These are phyloP conservation scores for Catostomus latipinnis DNA, from an alignment of 2,797 vertebrate species.

Conservation along the genomic window DNA sequence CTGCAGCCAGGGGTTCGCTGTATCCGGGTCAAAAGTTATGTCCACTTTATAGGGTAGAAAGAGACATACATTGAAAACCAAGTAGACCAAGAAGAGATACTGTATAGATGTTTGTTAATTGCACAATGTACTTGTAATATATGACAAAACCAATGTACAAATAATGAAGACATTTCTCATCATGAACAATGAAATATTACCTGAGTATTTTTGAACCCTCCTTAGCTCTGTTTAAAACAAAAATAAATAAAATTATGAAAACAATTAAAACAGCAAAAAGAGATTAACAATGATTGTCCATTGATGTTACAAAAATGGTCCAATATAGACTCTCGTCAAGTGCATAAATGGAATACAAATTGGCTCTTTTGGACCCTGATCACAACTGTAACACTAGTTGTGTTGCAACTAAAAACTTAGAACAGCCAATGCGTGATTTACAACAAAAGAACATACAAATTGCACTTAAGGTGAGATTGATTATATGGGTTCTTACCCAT, in stretches of 20 bases:
- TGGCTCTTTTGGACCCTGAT: no score
- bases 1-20: conserved; percentile 84
- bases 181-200: conserved; percentile 59
- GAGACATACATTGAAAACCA: background rate
- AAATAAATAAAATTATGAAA: background rate
- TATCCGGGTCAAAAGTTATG: conserved; percentile 81
- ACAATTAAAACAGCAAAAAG: background rate
- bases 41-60: conserved; percentile 66
- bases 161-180: background rate
- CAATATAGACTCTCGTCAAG: no score
- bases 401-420: no score
- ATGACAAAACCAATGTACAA: no score
- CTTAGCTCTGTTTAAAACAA: conserved; percentile 72
- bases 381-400: no score
- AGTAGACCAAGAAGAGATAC: background rate
- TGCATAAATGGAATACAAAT: no score
- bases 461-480: background rate
- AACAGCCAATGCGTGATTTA: no score
- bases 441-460: no score
- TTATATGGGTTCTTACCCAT: conserved; percentile 65
- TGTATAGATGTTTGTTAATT: background rate
- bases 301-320: no score
- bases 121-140: no score
- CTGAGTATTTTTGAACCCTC: conserved; percentile 75
- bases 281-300: background rate